Evolutionary conservation across 1,140 invertebrate species (phyloP).

Genomic region (Trachymyrmex septentrionalis): DNA sequence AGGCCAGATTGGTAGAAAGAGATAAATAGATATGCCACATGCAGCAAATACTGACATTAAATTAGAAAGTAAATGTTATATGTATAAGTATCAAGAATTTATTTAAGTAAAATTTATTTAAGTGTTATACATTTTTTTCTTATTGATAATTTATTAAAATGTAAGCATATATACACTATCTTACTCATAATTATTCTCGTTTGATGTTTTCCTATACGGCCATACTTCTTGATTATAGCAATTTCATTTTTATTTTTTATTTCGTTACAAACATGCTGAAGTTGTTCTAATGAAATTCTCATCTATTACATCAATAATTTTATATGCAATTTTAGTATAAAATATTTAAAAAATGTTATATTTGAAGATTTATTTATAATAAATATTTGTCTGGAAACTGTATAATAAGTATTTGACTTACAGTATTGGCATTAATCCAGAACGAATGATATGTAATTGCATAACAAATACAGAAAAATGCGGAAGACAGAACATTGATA

Average conservation of each 20-base stretch:
- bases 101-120: background rate
- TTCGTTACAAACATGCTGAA: background rate
- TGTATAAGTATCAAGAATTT: background rate
- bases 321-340: background rate
- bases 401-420: slow-evolving; percentile 9
- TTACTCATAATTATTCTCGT: background rate
- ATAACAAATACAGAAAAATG: background rate
- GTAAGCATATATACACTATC: background rate
- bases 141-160: background rate
- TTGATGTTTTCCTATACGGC: background rate
- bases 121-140: background rate
- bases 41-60: background rate
- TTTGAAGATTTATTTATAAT: background rate
- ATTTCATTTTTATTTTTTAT: background rate
- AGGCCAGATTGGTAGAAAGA: background rate
- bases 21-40: background rate
- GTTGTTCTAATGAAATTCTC: background rate
- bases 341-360: background rate
- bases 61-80: background rate
- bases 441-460: slow-evolving; percentile 31
- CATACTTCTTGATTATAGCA: background rate
- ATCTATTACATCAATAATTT: background rate
- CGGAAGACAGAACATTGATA: slow-evolving; percentile 1
- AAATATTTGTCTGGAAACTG: background rate
- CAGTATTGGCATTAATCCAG: slow-evolving; percentile 1